Base-by-base conservation (phyloP, 1,140 invertebrate genomes). In the Papilio dardanus region DNA sequence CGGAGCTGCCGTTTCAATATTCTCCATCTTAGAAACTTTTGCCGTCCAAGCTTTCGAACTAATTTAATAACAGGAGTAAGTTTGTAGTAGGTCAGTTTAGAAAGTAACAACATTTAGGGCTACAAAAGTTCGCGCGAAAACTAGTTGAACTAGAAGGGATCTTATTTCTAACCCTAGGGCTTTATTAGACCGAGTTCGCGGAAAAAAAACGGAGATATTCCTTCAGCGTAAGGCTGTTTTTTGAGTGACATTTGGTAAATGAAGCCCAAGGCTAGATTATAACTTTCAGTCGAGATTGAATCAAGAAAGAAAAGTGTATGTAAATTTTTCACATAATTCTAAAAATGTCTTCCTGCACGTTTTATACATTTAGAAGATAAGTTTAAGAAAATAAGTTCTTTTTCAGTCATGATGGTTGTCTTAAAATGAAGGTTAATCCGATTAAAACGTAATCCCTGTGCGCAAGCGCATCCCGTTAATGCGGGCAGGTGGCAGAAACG, bases 401-500 rank as follows among this genome's bases (percentile, higher is more conserved):
- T 46, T 46, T 16, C 16, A 46, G 8, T 6, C n/a, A 46, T 46
- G 1, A 19, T 19, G n/a, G 19, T 19, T 4, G 16, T 4, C 42
- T 46, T 46, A 46, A 37, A 19, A 46, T 46, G 42, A 46, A 46
- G 42, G 42, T 28, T 62, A 62, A 62, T 24, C 54, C 14, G 24
- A 62, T 62, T 62, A 28, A 69, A 24, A 16, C 65, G 65, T 24
- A 37, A 71, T 28, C 40, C 40, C 28, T 46, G 12, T 79, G 79
- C 81, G 79, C 73, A 37, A 50, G 67, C 75, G 79, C 84, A 81
- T 86, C 84, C 83, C 83, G 84, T 86, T 86, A 86, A 83, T 62
- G 19, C 46, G 46, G 71, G 71, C 71, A 73, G 71, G 75, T 81
- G 84, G 79, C 79, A 79, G 79, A 76, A 78, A 76, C 65, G 65